Evolutionary conservation across 2,797 vertebrate species (phyloP).

Genomic region (Danio choprae): DNA sequence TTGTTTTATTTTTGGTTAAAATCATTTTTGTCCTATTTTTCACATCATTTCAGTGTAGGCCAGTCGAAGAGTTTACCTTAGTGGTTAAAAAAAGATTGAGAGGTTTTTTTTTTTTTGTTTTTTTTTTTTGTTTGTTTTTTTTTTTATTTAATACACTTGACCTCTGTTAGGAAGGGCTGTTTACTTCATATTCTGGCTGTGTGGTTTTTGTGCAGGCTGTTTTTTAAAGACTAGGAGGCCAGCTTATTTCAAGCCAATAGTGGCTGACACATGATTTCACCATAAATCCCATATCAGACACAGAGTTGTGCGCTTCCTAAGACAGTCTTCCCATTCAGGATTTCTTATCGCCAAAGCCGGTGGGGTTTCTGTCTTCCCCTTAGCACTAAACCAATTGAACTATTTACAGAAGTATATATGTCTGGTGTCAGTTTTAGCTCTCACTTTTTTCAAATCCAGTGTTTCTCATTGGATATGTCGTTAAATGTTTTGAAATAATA

Average conservation of each 20-base stretch:
- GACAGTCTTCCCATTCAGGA: conserved; percentile 51
- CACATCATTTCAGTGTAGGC: conserved; percentile 30
- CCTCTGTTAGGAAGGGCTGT: conserved; percentile 32
- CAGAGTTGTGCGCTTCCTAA: conserved; percentile 57
- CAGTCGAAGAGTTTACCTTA: conserved; percentile 38
- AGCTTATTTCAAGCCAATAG: conserved; percentile 53
- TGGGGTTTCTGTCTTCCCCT: conserved; percentile 32
- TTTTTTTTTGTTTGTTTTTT: not conserved
- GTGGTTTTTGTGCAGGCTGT: conserved; percentile 45
- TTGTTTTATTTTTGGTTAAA: conserved; percentile 27
- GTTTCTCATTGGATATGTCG: not conserved
- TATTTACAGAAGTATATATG: conserved; percentile 11
- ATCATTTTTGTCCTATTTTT: not conserved
- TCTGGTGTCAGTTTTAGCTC: conserved; percentile 50
- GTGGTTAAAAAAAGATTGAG: not conserved
- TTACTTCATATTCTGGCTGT: conserved; percentile 28
- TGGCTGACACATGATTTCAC: conserved; percentile 48
- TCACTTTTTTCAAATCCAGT: conserved; percentile 26
- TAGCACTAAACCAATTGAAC: conserved; percentile 34
- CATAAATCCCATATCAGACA: conserved; percentile 34
- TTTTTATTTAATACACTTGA: conserved; percentile 3
- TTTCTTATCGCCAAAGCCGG: conserved; percentile 17
- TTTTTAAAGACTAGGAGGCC: conserved; percentile 25
- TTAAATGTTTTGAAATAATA: conserved; percentile 13
- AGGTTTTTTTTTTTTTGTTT: not conserved